Evolutionary conservation across 1,140 invertebrate species (phyloP).

Genomic region (Heliconius himera): DNA sequence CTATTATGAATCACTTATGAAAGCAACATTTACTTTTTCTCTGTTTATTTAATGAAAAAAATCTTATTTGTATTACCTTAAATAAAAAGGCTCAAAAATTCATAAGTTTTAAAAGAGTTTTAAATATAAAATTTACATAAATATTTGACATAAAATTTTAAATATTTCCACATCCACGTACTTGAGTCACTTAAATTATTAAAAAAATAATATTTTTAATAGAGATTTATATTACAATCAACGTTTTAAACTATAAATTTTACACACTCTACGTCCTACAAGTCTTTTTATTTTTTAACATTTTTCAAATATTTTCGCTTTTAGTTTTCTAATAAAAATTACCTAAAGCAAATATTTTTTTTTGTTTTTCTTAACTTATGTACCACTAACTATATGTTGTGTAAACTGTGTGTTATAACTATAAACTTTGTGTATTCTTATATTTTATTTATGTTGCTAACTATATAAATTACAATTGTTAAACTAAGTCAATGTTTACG

Average conservation of each 20-base stretch:
- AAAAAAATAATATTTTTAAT: neutral
- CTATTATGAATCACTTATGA: neutral
- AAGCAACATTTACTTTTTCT: neutral
- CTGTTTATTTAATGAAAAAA: neutral
- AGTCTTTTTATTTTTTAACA: neutral
- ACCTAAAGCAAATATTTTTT: neutral
- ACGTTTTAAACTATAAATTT: neutral
- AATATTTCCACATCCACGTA: neutral
- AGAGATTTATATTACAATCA: neutral
- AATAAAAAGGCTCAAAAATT: neutral
- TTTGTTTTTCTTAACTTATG: neutral
- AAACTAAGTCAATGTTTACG: neutral
- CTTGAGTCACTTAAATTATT: neutral
- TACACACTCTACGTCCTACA: neutral
- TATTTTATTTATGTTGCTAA: neutral
- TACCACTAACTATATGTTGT: neutral
- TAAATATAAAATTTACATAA: neutral
- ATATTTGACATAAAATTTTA: neutral
- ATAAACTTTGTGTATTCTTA: neutral
- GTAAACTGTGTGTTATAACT: neutral
- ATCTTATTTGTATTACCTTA: neutral
- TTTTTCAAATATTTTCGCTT: no score
- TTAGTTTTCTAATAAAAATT: neutral
- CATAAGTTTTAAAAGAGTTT: neutral
- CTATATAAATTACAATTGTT: neutral